Evolutionary conservation across 2,113 vertebrate genomes (phyloP).

Genomic region (Oryzias celebensis): DNA sequence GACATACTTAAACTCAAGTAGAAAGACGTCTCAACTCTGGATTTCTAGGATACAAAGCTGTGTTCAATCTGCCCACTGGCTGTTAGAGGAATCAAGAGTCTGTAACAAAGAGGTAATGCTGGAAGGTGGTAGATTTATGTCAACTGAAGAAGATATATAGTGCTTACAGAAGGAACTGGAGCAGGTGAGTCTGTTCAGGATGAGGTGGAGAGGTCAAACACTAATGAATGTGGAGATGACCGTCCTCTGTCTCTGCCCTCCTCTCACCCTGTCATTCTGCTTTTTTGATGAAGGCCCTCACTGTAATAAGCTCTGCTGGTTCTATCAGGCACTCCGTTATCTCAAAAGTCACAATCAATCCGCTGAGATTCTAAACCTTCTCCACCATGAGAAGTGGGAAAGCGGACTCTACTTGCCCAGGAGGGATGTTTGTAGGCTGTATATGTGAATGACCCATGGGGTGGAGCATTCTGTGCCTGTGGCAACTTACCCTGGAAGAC

Average conservation of each 20-base stretch:
- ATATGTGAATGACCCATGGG: too few species aligned
- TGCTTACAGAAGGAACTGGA: background rate
- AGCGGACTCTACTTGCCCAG: too few species aligned
- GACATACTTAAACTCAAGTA: too few species aligned
- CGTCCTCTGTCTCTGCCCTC: background rate
- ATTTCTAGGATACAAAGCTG: too few species aligned
- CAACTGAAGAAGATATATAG: background rate
- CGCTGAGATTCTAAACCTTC: background rate
- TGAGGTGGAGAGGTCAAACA: constrained; percentile 6
- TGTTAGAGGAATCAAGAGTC: too few species aligned
- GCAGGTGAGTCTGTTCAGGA: background rate
- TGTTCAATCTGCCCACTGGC: too few species aligned
- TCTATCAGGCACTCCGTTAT: constrained; percentile 56
- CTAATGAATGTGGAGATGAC: constrained; percentile 8
- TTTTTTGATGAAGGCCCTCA: constrained; percentile 10
- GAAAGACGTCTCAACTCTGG: too few species aligned
- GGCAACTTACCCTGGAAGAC: too few species aligned
- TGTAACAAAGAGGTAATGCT: too few species aligned
- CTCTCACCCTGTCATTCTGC: constrained; percentile 1
- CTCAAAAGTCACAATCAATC: constrained; percentile 60
- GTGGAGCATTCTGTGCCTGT: too few species aligned
- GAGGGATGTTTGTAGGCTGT: too few species aligned
- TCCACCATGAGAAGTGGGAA: too few species aligned
- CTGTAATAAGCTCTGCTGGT: constrained; percentile 47
- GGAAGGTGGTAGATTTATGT: background rate